Evolutionary conservation across 1,140 invertebrate genomes (phyloP).

Genomic region (Drosophila eugracilis): DNA sequence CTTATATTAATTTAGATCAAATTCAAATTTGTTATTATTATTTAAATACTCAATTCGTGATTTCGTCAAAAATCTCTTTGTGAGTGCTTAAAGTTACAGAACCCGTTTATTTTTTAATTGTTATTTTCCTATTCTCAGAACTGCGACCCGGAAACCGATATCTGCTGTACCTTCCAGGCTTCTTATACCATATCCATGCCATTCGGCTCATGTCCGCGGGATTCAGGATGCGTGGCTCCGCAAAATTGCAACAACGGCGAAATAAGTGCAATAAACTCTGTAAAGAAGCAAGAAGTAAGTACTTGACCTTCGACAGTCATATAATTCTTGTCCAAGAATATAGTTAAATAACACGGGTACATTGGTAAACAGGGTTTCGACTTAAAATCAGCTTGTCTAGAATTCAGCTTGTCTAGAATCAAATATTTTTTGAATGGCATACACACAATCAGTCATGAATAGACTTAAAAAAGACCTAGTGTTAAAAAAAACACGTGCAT

Average conservation of each 20-base stretch:
- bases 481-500: no score
- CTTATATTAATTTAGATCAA: no score
- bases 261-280: slow-evolving; percentile 71
- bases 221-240: slow-evolving; percentile 75
- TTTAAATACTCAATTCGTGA: no score
- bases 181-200: slow-evolving; percentile 52
- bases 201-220: slow-evolving; percentile 54
- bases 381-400: slow-evolving; percentile 11
- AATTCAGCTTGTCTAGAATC: no score
- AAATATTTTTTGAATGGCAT: no score
- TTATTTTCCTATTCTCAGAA: slow-evolving; percentile 45
- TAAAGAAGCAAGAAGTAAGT: slow-evolving; percentile 78
- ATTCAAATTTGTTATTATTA: no score
- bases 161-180: slow-evolving; percentile 73
- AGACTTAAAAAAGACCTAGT: no score
- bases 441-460: no score
- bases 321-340: background rate
- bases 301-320: background rate
- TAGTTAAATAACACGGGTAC: slow-evolving; percentile 8
- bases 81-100: no score
- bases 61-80: no score
- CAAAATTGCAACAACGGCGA: slow-evolving; percentile 76
- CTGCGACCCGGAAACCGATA: slow-evolving; percentile 66
- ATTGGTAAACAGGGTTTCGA: slow-evolving; percentile 23
- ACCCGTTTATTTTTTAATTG: no score